Base-by-base conservation (phyloP, 1,140 invertebrate genomes). In the Cepaea nemoralis region DNA sequence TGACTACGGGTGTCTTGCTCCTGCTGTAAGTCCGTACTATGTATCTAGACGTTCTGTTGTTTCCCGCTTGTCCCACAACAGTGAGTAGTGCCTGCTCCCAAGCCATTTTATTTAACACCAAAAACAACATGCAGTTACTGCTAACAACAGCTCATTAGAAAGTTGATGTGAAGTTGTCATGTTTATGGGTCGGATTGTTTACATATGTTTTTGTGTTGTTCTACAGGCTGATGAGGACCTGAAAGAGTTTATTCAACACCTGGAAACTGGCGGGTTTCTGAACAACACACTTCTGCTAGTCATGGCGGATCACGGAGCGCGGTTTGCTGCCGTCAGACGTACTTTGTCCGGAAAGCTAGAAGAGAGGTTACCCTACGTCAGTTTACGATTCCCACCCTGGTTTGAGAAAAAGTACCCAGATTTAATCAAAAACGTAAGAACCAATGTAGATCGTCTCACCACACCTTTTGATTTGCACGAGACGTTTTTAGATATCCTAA, bases 221-320 rank as follows among this genome's bases (percentile, higher is more conserved):
- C 93, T 94, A 33, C 94, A 94, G 0, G 89, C 89, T 95, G 12
- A 92, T 77, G 85, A 93, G 14, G 91, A 94, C 0, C 95, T 95
- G 92, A 86, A 97, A 3, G 91, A 92, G 70, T 86, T 89, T 50
- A 69, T 91, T 12, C 96, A 91, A 95, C 97, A 89, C 92, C 97
- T 80, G 93, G 96, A 91, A 92, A 94, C 74, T 95, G 70, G 75
- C 3, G 85, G 86, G 0, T 78, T 86, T 63, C 84, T 93, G 6
- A 89, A 93, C 71, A 90, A 93, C 79, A 94, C 94, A 0, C 89
- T 93, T 0, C 90, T 98, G 0, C 92, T 98, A 39, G 93, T 98
- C 12, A 93, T 98, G 86, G 97, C 96, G 85, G 98, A 99, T 91
- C 98, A 99, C 90, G 97, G 98, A 84, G 94, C 97, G 85, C 91